phyloP scores from a whole-genome alignment of 1,140 invertebrate genomes.

The Gonioctena quinquepunctata region DNA sequence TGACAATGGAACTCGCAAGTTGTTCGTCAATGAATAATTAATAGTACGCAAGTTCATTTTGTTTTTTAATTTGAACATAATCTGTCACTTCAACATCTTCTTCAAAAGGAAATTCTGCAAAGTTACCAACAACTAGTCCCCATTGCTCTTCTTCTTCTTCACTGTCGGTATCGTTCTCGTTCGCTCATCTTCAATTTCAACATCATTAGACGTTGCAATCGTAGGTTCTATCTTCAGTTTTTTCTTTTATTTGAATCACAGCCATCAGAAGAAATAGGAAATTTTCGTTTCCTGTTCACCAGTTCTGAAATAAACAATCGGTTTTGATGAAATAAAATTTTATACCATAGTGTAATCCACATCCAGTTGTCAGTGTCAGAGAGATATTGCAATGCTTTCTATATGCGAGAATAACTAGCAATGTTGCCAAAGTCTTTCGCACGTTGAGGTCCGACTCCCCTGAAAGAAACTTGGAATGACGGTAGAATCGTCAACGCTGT shows the following conservation, averaged over 20 bases:
- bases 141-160: background rate
- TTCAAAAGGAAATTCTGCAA: background rate
- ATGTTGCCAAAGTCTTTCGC: too few relatives aligned
- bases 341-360: too few relatives aligned
- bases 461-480: too few relatives aligned
- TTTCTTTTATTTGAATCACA: background rate
- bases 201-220: background rate
- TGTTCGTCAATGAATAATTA: too few relatives aligned
- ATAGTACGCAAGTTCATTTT: too few relatives aligned
- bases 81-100: background rate
- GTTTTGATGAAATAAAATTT: background rate
- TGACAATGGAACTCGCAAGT: background rate
- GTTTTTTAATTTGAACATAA: background rate
- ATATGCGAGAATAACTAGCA: too few relatives aligned
- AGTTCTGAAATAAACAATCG: background rate
- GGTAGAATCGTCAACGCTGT: too few relatives aligned
- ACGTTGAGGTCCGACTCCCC: too few relatives aligned
- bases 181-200: background rate
- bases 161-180: background rate
- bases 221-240: background rate
- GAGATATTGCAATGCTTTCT: too few relatives aligned
- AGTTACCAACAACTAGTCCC: background rate
- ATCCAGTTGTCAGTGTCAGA: too few relatives aligned
- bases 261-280: background rate
- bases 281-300: background rate